phyloP scores from a whole-genome alignment of 30 jellyfish, hydroid and myxozoan species.

The Turritopsis rubra region DNA sequence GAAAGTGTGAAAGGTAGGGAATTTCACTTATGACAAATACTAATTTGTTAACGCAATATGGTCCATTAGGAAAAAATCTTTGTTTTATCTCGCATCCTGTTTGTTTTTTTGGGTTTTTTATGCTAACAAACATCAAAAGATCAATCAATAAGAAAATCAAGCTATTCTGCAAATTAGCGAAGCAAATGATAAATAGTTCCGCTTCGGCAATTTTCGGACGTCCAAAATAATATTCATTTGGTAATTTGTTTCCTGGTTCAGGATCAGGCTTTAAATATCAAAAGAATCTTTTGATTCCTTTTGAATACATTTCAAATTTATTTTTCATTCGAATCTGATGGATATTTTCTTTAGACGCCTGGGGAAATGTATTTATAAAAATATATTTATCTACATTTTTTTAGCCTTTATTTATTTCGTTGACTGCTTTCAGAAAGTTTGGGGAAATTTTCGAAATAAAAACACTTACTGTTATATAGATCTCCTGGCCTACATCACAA shows the following conservation, averaged over 20 bases:
- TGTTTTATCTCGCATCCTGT: too few relatives aligned
- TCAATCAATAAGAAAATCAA: background rate
- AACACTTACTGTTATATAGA: constrained; percentile 13
- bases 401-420: background rate
- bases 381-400: too few relatives aligned
- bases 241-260: background rate
- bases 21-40: too few relatives aligned
- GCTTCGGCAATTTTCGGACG: background rate
- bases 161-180: background rate
- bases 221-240: background rate
- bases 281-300: too few relatives aligned
- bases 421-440: background rate
- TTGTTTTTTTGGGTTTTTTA: too few relatives aligned
- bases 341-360: too few relatives aligned
- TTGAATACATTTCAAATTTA: too few relatives aligned
- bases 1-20: too few relatives aligned
- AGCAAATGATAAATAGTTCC: background rate
- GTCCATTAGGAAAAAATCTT: too few relatives aligned
- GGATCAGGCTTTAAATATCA: background rate
- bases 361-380: too few relatives aligned
- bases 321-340: too few relatives aligned
- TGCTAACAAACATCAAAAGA: background rate
- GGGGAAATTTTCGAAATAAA: background rate
- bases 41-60: too few relatives aligned
- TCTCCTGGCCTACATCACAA: constrained; percentile 19